Evolutionary conservation across 1,140 invertebrate genomes (phyloP).

Genomic region (Diabrotica virgifera): DNA sequence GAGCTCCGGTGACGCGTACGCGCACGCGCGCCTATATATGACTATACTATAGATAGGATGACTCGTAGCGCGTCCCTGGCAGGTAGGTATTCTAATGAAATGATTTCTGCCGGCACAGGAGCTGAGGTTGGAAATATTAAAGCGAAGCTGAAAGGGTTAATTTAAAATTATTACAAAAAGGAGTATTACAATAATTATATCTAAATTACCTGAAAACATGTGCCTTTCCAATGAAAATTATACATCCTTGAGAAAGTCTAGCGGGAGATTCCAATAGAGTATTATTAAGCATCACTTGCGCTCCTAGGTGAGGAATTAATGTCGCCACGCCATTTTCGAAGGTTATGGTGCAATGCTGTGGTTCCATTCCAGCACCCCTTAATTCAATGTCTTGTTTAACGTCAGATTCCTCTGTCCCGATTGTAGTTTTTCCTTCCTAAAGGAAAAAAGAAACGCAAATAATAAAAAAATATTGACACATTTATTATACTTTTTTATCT

Average conservation of each 20-base stretch:
- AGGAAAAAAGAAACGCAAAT: slow-evolving; percentile 1
- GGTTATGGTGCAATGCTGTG: slow-evolving; percentile 79
- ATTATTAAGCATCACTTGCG: slow-evolving; percentile 84
- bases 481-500: too few species aligned
- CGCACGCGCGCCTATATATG: too few species aligned
- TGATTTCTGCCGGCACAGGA: too few species aligned
- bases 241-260: slow-evolving; percentile 70
- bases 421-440: slow-evolving; percentile 69
- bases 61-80: too few species aligned
- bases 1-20: too few species aligned
- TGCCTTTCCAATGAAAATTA: slow-evolving; percentile 78
- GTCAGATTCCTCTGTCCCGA: slow-evolving; percentile 71
- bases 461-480: too few species aligned
- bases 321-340: slow-evolving; percentile 72
- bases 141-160: too few species aligned
- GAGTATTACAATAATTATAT: too few species aligned
- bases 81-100: too few species aligned
- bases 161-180: too few species aligned
- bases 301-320: slow-evolving; percentile 64
- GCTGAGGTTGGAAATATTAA: too few species aligned
- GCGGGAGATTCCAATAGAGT: slow-evolving; percentile 70
- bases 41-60: too few species aligned
- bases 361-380: slow-evolving; percentile 73
- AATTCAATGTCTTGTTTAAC: slow-evolving; percentile 71
- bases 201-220: slow-evolving; percentile 86